These are phyloP conservation scores for Zaprionus taronus DNA, from an alignment of 1,140 invertebrate genomes.

Conservation along the genomic window DNA sequence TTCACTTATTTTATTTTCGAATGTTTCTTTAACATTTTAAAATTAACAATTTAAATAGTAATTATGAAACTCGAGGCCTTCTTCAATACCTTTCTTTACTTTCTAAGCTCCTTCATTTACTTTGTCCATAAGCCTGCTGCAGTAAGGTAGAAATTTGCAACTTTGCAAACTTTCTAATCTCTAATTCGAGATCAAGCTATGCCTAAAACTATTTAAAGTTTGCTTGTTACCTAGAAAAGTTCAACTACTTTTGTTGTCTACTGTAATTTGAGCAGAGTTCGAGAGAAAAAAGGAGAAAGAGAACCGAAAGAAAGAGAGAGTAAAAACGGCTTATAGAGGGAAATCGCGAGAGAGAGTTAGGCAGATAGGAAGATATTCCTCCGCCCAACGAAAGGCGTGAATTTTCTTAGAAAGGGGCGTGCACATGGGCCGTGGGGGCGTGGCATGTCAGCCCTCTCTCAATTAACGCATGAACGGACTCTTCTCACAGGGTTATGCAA, in stretches of 20 bases:
- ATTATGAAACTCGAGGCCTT: too few species aligned
- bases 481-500: conserved; percentile 62
- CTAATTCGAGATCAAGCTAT: neutral
- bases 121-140: neutral
- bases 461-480: conserved; percentile 19
- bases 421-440: neutral
- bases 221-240: neutral
- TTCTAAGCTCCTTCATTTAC: neutral
- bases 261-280: neutral
- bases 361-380: neutral
- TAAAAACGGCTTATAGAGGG: neutral
- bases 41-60: too few species aligned
- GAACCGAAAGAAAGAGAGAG: neutral
- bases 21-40: too few species aligned
- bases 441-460: neutral
- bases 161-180: conserved; percentile 1
- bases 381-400: neutral
- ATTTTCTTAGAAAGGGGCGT: neutral
- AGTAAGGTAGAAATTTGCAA: neutral
- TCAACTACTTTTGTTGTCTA: neutral
- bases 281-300: neutral
- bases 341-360: neutral
- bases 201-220: conserved; percentile 4
- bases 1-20: too few species aligned
- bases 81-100: too few species aligned